phyloP scores from a whole-genome alignment of 2,113 vertebrate species.

The Athene cunicularia region DNA sequence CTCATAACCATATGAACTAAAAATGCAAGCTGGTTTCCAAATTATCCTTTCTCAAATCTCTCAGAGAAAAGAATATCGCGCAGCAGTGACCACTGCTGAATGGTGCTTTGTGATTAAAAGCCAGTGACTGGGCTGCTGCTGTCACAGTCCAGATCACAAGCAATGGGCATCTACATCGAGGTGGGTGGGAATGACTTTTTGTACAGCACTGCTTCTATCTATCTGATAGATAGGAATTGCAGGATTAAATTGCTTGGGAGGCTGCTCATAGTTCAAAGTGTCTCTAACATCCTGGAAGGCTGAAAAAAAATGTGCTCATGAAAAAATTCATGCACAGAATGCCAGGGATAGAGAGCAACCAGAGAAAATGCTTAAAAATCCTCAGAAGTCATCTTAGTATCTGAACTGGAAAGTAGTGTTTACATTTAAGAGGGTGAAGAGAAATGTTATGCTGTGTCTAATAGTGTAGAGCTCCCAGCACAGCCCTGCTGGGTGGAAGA shows the following conservation, averaged over 20 bases:
- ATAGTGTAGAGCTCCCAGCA: rapidly evolving
- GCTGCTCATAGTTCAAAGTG: neutral
- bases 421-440: neutral
- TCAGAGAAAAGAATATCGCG: neutral
- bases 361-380: neutral
- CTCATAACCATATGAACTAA: neutral
- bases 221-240: neutral
- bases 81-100: neutral
- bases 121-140: neutral
- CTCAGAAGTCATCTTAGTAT: neutral
- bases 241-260: neutral
- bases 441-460: neutral
- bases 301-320: neutral
- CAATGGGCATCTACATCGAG: neutral
- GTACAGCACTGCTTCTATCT: neutral
- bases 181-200: neutral
- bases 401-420: neutral
- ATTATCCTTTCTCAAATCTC: neutral
- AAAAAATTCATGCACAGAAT: neutral
- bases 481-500: neutral
- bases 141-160: neutral
- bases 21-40: neutral
- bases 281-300: neutral
- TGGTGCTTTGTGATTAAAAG: neutral
- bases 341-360: neutral